phyloP scores from a whole-genome alignment of 2,113 vertebrate species.

The Morone chrysops region DNA sequence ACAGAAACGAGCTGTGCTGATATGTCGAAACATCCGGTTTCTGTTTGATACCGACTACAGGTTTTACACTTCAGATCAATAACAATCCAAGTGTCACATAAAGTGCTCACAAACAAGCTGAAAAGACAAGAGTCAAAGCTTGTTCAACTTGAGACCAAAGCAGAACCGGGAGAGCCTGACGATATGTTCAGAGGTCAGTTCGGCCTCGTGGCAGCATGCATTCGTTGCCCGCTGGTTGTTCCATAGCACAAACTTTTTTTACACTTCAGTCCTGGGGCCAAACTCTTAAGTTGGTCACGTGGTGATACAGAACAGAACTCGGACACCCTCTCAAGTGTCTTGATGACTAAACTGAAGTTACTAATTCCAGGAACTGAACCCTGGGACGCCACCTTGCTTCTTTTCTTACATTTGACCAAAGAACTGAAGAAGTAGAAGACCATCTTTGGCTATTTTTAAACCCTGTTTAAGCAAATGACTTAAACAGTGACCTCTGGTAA shows the following conservation, averaged over 20 bases:
- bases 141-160: no score
- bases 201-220: conserved; percentile 5
- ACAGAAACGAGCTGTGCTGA: not conserved
- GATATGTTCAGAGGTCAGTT: conserved; percentile 1
- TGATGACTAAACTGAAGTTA: no score
- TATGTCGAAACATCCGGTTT: not conserved
- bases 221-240: conserved; percentile 11
- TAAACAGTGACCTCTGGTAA: not conserved
- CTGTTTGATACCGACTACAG: no score
- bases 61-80: not conserved
- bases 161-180: not conserved
- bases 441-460: not conserved
- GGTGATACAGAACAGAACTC: no score
- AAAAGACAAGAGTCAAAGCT: not conserved
- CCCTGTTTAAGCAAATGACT: not conserved
- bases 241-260: not conserved
- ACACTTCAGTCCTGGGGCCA: not conserved
- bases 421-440: not conserved
- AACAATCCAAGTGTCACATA: conserved; percentile 17
- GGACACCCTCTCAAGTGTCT: no score
- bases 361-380: no score
- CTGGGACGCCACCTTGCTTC: no score
- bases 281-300: not conserved
- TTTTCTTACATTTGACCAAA: not conserved
- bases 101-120: conserved; percentile 4